phyloP scores from a whole-genome alignment of 2,797 vertebrate species.

The Dryobates pubescens region DNA sequence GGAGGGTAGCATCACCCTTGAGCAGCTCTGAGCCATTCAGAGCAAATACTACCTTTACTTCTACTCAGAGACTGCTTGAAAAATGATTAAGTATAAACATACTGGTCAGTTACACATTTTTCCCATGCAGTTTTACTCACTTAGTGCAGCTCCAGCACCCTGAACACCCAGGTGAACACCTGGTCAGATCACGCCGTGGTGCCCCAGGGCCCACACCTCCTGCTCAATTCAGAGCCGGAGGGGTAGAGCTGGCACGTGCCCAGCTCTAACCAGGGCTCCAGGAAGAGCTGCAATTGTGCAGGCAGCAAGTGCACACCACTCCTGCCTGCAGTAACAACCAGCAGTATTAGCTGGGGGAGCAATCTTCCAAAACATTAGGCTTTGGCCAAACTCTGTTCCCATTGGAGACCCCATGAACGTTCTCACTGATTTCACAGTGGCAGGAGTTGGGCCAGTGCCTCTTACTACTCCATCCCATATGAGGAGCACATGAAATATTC shows the following conservation, averaged over 20 bases:
- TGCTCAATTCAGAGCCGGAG: too few relatives aligned
- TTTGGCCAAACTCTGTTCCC: background rate
- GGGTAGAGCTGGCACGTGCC: background rate
- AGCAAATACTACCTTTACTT: background rate
- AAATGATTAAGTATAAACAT: background rate
- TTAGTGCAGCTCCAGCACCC: background rate
- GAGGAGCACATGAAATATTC: slow-evolving; percentile 3
- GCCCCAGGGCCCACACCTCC: accelerated
- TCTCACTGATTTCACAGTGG: background rate
- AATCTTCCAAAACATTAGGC: background rate
- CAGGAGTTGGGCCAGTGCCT: background rate
- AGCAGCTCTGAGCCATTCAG: background rate
- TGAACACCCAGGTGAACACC: accelerated
- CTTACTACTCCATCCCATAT: background rate
- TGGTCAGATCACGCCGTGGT: accelerated
- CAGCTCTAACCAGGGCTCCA: accelerated
- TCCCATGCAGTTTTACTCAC: too few relatives aligned
- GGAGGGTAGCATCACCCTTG: accelerated
- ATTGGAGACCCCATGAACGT: background rate
- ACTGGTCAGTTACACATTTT: accelerated
- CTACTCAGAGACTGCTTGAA: background rate
- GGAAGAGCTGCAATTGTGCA: background rate
- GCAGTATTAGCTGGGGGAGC: accelerated
- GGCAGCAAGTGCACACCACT: accelerated
- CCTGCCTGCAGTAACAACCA: background rate